Evolutionary conservation across 2,888 invertebrate species (phyloP), one percentile per base, ranked within the genome.

Genomic region (Anoplius nigerrimus): DNA sequence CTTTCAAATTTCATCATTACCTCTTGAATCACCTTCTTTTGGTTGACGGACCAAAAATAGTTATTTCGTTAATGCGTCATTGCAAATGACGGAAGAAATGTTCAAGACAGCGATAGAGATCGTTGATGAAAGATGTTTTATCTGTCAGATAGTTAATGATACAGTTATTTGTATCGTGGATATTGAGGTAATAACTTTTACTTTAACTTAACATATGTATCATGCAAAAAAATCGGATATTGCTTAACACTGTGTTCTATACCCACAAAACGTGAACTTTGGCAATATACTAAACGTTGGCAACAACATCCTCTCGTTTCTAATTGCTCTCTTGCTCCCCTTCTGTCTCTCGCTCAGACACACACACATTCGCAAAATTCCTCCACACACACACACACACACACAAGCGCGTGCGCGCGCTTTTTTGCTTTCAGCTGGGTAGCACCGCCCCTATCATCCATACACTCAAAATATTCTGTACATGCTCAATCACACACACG

Each of bases 271-370:
- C 75, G 74, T 77, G 83, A 80, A 85, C 86, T 87, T 87, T 87
- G 87, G 87, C 86, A 86, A 86, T 85, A 81, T 79, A 82, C 82
- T 82, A 82, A 83, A 82, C 75, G 80, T 85, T 85, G 85, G 84
- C 85, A 86, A 84, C 84, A 83, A 82, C 82, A 84, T 79, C 78
- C 79, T 82, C 79, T 72, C 76, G 72, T 75, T 72, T 65, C 75
- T 72, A 75, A 69, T 62, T 69, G 11, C 34, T 34, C 8, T 34
- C 34, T 71, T 65, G 54, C 51, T 63, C 18, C 43, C 43, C 43
- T 6, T 54, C 51, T 66, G 21, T 55, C 42, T 65, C 24, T 62
- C n/a, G 62, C 27, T 42, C 68, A 53, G 22, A 59, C 55, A 42
- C 43, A 43, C 34, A 22, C 62, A 34, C 34, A 8, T 13, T 5